Conservation (phyloP, 1,140 invertebrate species). For the Drosophila ambigua region DNA sequence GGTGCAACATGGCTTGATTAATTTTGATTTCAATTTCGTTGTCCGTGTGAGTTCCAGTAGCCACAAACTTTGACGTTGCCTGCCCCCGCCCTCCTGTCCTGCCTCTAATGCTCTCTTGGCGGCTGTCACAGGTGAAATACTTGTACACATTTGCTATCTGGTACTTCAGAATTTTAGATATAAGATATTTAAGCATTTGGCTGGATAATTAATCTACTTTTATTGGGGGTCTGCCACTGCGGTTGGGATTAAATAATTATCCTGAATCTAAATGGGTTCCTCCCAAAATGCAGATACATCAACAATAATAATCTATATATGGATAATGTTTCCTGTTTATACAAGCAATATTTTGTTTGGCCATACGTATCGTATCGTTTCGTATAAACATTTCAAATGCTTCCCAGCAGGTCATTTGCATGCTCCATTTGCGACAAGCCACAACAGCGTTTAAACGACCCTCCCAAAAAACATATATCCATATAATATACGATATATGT, state of each 20-base stretch:
- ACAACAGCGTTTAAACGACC: slow-evolving; percentile 30
- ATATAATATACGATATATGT: not conserved
- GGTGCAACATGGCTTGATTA: slow-evolving; percentile 65
- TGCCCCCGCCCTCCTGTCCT: not conserved
- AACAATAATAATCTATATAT: not conserved
- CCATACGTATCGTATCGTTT: slow-evolving; percentile 27
- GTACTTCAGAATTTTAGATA: slow-evolving; percentile 40
- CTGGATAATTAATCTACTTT: not conserved
- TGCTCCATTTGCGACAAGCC: slow-evolving; percentile 63
- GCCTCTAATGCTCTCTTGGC: not conserved
- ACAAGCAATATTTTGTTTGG: slow-evolving; percentile 27
- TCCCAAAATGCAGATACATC: not conserved
- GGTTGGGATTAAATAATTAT: not conserved
- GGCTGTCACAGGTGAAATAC: slow-evolving; percentile 53
- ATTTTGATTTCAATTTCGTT: slow-evolving; percentile 77
- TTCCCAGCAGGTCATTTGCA: slow-evolving; percentile 63
- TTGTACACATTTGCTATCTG: slow-evolving; percentile 37
- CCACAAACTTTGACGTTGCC: slow-evolving; percentile 46
- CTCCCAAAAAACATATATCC: slow-evolving; percentile 9
- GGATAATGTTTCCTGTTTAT: slow-evolving; percentile 50
- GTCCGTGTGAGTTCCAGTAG: slow-evolving; percentile 55
- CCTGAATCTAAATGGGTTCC: no score
- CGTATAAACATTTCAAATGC: slow-evolving; percentile 67
- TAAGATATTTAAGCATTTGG: slow-evolving; percentile 13
- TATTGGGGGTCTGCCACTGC: slow-evolving; percentile 11